Evolutionary conservation across 2,113 vertebrate genomes (phyloP), one percentile per base, ranked within the genome.

Genomic region (Pseudolaguvia tuberculata): DNA sequence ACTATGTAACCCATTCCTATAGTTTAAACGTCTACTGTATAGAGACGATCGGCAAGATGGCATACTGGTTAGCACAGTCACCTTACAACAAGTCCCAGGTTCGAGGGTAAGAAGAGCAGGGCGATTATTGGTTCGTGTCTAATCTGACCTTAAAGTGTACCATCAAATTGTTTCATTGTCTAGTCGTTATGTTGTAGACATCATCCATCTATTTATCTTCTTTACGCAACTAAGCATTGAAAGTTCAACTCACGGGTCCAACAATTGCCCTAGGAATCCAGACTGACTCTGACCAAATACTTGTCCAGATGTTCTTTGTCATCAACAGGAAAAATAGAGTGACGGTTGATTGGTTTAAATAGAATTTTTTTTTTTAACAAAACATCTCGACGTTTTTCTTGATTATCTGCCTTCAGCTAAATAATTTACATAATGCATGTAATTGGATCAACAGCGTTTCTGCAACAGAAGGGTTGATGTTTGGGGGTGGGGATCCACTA

Each of bases 351-450:
- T 17, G 9, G 27, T 15, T 7, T 59, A 20, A 31, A 57, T 15
- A 23, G 23, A 57, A 27, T 56, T 56, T 13, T 18, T 42, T 42
- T 42, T 42, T 42, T 42, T 8, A 35, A 58, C 14, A 58, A 58
- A 58, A 31, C 20, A 27, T 59, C 5, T 8, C 18, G 25, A 25
- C 47, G 42, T 47, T 21, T 65, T 29, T 47, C 39, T 62, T 65
- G 13, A 25, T 65, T 12, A 47, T 47, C 21, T 66, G 21, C 62
- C 42, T 65, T 65, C 39, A 47, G 62, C 39, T 15, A 65, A 65
- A 45, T 25, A 15, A 47, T 65, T 47, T 66, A 10, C 62, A 66
- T 66, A 48, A 47, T 66, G 62, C 62, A 25, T 66, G 14, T 66
- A 66, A 66, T 66, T 66, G 62, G 21, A 66, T 66, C 23, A 48